phyloP scores from a whole-genome alignment of 1,140 invertebrate species.

The Lethocerus indicus region DNA sequence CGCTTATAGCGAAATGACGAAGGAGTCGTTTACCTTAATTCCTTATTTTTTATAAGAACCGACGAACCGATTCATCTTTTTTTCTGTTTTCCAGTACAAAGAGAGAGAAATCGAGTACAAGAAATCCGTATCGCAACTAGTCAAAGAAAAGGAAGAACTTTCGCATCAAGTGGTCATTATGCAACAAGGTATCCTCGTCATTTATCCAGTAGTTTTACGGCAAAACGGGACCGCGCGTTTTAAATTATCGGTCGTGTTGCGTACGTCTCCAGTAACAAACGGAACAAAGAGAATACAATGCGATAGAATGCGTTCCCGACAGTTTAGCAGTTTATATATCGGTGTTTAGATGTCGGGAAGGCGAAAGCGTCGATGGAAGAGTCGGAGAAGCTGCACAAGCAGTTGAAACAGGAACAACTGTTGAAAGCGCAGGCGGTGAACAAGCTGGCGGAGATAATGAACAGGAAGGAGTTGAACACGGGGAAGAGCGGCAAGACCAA shows the following conservation, averaged over 20 bases:
- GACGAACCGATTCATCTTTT: no score
- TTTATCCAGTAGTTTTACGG: no score
- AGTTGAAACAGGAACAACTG: slow-evolving; percentile 75
- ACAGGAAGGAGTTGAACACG: slow-evolving; percentile 60
- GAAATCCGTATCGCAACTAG: slow-evolving; percentile 40
- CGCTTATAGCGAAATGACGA: no score
- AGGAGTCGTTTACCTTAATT: no score
- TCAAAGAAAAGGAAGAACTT: slow-evolving; percentile 51
- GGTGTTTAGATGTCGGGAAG: slow-evolving; percentile 23
- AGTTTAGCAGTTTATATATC: neutral
- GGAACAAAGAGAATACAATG: no score
- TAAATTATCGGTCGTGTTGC: no score
- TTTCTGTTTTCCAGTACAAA: slow-evolving; percentile 30
- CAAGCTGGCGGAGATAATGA: slow-evolving; percentile 94
- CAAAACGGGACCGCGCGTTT: no score
- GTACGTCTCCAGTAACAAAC: no score
- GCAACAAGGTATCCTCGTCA: slow-evolving; percentile 35
- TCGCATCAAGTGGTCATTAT: slow-evolving; percentile 34
- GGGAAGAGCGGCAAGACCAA: slow-evolving; percentile 42
- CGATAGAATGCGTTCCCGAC: no score
- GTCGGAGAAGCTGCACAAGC: slow-evolving; percentile 65
- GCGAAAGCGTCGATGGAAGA: slow-evolving; percentile 52
- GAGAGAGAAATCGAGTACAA: slow-evolving; percentile 55
- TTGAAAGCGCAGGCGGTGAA: slow-evolving; percentile 88
- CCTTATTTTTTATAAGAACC: neutral